A percentile compares a stretch with the other conserved stretches of the same genome.
Conservation (phyloP, 2,797 vertebrate species). For the Petrocephalus sullivani region DNA sequence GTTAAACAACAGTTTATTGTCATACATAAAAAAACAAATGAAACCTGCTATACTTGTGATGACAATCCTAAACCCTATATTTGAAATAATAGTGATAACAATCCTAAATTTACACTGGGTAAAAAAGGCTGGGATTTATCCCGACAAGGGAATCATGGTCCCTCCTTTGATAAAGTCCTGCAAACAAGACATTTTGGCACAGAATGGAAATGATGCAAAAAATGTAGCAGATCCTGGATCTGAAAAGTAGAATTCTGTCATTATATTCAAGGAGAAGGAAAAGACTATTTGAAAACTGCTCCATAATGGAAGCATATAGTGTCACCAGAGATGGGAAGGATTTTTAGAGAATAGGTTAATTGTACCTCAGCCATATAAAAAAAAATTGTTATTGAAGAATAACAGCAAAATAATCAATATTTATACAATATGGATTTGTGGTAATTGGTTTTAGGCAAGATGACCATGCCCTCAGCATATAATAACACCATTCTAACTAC, state of each 20-base stretch:
- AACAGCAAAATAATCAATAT: background rate
- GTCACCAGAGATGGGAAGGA: too few relatives aligned
- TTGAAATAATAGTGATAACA: background rate
- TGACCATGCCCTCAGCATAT: background rate
- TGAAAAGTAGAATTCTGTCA: background rate
- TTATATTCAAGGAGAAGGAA: background rate
- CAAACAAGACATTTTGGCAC: background rate
- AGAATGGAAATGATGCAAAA: slow-evolving; percentile 14
- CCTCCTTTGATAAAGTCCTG: slow-evolving; percentile 7
- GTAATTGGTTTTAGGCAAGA: background rate
- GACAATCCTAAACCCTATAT: background rate
- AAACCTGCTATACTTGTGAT: background rate
- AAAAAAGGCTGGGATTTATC: slow-evolving; percentile 8
- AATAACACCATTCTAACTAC: background rate
- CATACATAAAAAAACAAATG: background rate
- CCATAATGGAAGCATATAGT: background rate
- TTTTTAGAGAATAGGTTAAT: background rate
- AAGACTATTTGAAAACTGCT: background rate
- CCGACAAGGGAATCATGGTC: slow-evolving; percentile 2
- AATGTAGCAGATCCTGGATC: background rate
- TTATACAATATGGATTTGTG: background rate
- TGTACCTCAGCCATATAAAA: background rate
- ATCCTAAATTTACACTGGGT: background rate
- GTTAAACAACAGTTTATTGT: background rate
- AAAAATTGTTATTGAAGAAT: background rate